Percentiles rank a stretch among this genome's conserved stretches.
Evolutionary conservation across 1,140 invertebrate species (phyloP).

Genomic region (Magallana ariakensis): DNA sequence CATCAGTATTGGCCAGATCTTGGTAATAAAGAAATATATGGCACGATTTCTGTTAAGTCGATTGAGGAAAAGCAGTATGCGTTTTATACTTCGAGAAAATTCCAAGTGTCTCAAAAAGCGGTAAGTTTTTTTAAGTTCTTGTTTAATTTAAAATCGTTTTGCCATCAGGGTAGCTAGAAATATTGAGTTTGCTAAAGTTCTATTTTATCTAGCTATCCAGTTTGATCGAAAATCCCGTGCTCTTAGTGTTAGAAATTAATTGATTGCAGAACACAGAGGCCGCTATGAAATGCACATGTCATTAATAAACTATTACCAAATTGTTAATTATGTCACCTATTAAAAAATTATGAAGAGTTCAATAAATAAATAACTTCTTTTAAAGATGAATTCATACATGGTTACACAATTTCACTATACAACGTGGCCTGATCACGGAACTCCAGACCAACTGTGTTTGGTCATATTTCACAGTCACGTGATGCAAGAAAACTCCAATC

Average conservation of each 20-base stretch:
- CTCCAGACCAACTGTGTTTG: background rate
- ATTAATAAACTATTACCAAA: too few relatives aligned
- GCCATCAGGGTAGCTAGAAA: too few relatives aligned
- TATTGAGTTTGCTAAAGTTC: too few relatives aligned
- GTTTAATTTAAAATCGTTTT: too few relatives aligned
- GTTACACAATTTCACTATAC: background rate
- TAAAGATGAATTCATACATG: background rate
- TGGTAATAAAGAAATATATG: background rate
- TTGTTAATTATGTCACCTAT: too few relatives aligned
- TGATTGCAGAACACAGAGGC: too few relatives aligned
- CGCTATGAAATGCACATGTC: too few relatives aligned
- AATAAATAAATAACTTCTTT: background rate
- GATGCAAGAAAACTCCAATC: background rate
- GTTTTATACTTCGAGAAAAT: background rate
- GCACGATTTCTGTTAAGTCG: background rate
- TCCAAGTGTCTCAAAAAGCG: background rate
- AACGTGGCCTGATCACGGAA: background rate
- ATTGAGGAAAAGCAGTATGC: background rate
- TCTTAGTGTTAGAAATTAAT: too few relatives aligned
- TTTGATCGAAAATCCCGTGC: too few relatives aligned
- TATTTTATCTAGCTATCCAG: too few relatives aligned
- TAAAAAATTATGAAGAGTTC: too few relatives aligned
- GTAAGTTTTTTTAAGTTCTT: background rate
- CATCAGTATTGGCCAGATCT: background rate
- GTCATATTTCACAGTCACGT: background rate